phyloP scores from a whole-genome alignment of 2,888 invertebrate species.

The Drosophila siamana region DNA sequence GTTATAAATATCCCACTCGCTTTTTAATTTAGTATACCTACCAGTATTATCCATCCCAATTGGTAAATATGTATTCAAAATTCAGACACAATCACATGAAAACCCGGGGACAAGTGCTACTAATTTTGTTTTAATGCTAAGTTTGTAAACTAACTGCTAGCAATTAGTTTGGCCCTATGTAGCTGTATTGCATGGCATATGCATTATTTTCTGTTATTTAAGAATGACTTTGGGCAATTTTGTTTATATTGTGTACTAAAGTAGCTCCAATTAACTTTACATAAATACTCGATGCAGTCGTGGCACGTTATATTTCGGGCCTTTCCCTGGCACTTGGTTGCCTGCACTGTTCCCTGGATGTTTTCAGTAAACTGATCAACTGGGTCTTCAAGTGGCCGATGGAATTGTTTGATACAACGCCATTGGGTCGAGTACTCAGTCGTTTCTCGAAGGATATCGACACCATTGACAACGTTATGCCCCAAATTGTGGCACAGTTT shows the following conservation, averaged over 20 bases:
- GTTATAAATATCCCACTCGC: neutral
- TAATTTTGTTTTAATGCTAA: neutral
- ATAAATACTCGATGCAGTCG: slow-evolving; percentile 66
- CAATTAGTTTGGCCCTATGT: neutral
- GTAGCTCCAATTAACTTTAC: slow-evolving; percentile 34
- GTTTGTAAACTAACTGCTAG: slow-evolving; percentile 6
- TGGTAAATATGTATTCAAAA: neutral
- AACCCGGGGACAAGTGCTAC: neutral
- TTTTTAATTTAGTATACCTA: neutral
- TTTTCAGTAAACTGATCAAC: slow-evolving; percentile 88
- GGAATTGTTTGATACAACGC: slow-evolving; percentile 92
- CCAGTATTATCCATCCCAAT: neutral
- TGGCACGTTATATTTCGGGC: slow-evolving; percentile 84
- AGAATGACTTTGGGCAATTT: neutral
- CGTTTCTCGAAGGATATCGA: slow-evolving; percentile 89
- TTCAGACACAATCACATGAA: neutral
- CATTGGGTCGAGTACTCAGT: slow-evolving; percentile 90
- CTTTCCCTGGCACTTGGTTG: slow-evolving; percentile 85
- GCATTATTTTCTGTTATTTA: neutral
- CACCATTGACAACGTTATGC: slow-evolving; percentile 87
- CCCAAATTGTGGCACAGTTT: slow-evolving; percentile 84
- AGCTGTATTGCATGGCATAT: slow-evolving; percentile 26
- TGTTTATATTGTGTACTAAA: slow-evolving; percentile 9
- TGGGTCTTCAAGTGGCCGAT: slow-evolving; percentile 89
- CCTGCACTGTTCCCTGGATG: slow-evolving; percentile 87